Base-by-base conservation (phyloP, 1,140 invertebrate species). In the Cardiocondyla obscurior region DNA sequence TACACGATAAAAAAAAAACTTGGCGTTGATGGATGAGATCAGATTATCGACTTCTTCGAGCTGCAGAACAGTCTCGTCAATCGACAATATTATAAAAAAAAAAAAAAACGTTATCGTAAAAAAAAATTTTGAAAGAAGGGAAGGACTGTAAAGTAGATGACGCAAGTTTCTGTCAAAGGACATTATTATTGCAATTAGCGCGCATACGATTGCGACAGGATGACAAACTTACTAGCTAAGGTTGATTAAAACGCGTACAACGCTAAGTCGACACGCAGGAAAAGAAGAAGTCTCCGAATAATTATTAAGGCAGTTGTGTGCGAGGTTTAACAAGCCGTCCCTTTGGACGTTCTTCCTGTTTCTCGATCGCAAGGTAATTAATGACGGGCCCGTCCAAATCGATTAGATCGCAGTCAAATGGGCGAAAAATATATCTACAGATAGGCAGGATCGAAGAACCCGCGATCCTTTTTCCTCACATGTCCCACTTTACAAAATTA, bases 21-120 rank as follows among this genome's bases (percentile, higher is more conserved):
- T 53, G 22, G 36, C 55, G 28, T 72, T 87, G 85, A 87, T 82
- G 74, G 86, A 88, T 88, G 86, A 87, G 51, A 73, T 14, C 28
- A 53, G 62, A 79, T 79, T 67, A 79, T 49, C 67, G 74, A 53
- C 30, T 46, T 77, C 33, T 65, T 64, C 42, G 39, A 22, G 2
- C 0, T 33, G 16, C 5, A 79, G 69, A 79, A 77, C 62, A 79
- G 16, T 22, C 3, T 44, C n/a, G 1, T 2, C 7, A 0, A 1
- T 36, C 33, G 22, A 69, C 33, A n/a, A n/a, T n/a, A n/a, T n/a
- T n/a, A n/a, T n/a, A n/a, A n/a, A n/a, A n/a, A n/a, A n/a, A n/a
- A n/a, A n/a, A 42, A 2, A 8, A 44, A 65, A 44, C 39, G 3
- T 39, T 67, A n/a, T 16, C 19, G 10, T n/a, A 12, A n/a, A 30